phyloP scores from a whole-genome alignment of 2,797 vertebrate genomes.

The Hylomyscus alleni region DNA sequence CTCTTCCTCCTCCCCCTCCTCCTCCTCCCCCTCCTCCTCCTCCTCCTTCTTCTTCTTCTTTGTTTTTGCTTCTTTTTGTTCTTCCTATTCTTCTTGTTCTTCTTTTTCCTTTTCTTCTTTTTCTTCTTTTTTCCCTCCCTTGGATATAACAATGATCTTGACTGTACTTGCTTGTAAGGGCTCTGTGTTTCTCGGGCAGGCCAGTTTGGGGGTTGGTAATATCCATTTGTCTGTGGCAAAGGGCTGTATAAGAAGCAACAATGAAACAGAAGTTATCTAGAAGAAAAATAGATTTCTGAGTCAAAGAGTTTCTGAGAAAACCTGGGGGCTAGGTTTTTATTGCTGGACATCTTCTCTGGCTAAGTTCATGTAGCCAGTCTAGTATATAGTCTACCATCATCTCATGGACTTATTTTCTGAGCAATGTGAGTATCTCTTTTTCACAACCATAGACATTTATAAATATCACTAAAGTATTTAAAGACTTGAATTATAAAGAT shows the following conservation, averaged over 20 bases:
- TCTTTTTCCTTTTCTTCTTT: too few species aligned
- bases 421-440: background rate
- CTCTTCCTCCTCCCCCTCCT: too few species aligned
- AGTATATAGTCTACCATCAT: rapidly evolving
- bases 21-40: too few species aligned
- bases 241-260: too few species aligned
- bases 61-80: too few species aligned
- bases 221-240: background rate
- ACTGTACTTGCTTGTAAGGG: background rate
- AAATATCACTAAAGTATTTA: background rate
- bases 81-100: too few species aligned
- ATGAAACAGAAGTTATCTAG: too few species aligned
- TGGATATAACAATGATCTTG: background rate
- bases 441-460: background rate
- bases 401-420: background rate
- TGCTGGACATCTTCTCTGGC: background rate
- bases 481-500: background rate
- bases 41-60: too few species aligned
- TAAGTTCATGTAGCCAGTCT: background rate
- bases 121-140: too few species aligned
- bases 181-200: background rate
- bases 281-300: background rate
- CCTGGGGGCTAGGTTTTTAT: background rate
- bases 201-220: background rate
- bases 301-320: background rate